Evolutionary conservation across 2,888 invertebrate species (phyloP).

Genomic region (Sarcophaga caerulescens): DNA sequence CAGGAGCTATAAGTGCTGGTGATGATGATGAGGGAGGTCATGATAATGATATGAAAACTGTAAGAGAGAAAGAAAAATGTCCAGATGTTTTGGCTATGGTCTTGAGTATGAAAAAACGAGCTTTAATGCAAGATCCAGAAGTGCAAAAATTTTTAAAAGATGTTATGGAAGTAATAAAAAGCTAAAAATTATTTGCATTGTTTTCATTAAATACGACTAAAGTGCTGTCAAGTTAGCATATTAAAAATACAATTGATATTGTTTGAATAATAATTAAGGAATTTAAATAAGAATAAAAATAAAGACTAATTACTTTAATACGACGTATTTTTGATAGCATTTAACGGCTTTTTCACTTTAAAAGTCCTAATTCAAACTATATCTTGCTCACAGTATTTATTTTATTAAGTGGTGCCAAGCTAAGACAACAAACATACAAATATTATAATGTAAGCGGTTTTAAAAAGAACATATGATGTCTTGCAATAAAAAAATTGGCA

Average conservation of each 20-base stretch:
- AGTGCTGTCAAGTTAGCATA: background rate
- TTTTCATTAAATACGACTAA: background rate
- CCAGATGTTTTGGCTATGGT: slow-evolving; percentile 78
- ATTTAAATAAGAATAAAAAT: too few relatives aligned
- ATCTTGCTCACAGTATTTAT: too few relatives aligned
- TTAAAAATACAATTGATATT: too few relatives aligned
- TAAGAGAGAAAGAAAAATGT: slow-evolving; percentile 76
- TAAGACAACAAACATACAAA: too few relatives aligned
- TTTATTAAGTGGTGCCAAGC: too few relatives aligned
- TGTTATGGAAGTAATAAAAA: slow-evolving; percentile 75
- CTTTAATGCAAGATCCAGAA: slow-evolving; percentile 77
- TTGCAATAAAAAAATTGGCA: background rate
- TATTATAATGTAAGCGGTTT: background rate
- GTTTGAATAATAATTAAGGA: too few relatives aligned
- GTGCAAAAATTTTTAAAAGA: slow-evolving; percentile 76
- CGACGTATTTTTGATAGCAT: too few relatives aligned
- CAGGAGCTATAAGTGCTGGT: slow-evolving; percentile 68
- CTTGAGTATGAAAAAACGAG: slow-evolving; percentile 76
- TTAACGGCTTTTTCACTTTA: too few relatives aligned
- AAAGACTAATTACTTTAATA: too few relatives aligned
- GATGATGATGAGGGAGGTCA: slow-evolving; percentile 71
- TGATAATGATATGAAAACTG: slow-evolving; percentile 63
- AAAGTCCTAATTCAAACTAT: too few relatives aligned
- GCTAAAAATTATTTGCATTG: slow-evolving; percentile 5
- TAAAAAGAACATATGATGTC: too few relatives aligned